A percentile compares a stretch with the other conserved stretches of the same genome.
Conservation (phyloP, 2,113 vertebrate species). For the Himantopus leucocephalus region DNA sequence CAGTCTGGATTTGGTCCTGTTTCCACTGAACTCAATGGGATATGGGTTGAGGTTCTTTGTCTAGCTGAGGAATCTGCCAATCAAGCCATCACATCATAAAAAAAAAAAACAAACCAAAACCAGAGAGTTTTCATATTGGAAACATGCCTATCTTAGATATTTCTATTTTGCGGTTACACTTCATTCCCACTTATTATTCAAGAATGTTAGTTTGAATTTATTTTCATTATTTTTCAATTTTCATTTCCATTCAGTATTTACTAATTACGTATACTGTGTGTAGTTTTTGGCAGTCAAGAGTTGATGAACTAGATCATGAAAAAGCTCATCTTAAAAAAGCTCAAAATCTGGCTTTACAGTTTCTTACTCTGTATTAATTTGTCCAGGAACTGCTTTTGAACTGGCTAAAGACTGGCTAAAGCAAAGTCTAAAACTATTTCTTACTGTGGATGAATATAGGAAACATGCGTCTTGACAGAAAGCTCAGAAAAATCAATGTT, state of each 20-base stretch:
- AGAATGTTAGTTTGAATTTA: neutral
- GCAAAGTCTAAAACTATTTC: neutral
- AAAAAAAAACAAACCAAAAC: neutral
- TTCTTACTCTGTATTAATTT: neutral
- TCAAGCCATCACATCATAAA: slow-evolving; percentile 38
- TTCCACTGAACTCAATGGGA: slow-evolving; percentile 43
- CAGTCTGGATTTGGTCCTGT: slow-evolving; percentile 10
- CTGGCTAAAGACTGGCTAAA: neutral
- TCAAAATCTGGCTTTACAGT: neutral
- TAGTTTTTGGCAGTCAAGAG: neutral
- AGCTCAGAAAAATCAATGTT: neutral
- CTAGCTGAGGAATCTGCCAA: slow-evolving; percentile 53
- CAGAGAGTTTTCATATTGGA: slow-evolving; percentile 41
- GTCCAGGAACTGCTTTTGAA: neutral
- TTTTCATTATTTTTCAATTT: slow-evolving; percentile 12
- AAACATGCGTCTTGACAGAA: neutral
- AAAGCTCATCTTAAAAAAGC: neutral
- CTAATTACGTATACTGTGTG: neutral
- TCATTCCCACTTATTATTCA: neutral
- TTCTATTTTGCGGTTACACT: slow-evolving; percentile 31
- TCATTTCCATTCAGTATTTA: neutral
- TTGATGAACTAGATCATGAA: neutral
- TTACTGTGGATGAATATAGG: neutral
- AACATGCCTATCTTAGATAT: slow-evolving; percentile 29
- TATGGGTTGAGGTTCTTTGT: slow-evolving; percentile 40